A percentile compares a stretch with the other conserved stretches of the same genome.
Evolutionary conservation across 2,113 vertebrate species (phyloP).

Genomic region (Mastomys coucha): DNA sequence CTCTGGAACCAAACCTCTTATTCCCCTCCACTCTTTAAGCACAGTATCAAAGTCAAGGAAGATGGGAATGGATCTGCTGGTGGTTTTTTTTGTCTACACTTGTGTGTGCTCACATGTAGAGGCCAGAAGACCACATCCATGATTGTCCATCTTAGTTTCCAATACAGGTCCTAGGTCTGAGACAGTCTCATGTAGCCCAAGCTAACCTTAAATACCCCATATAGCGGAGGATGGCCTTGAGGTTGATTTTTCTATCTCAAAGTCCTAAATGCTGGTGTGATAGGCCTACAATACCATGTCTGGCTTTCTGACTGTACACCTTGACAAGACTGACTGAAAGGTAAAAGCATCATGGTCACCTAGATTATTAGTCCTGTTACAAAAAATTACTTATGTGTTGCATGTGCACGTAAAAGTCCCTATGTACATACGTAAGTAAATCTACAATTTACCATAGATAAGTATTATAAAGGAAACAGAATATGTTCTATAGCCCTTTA

Average conservation of each 20-base stretch:
- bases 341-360: not conserved
- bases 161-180: not conserved
- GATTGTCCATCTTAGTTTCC: not conserved
- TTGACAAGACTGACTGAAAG: constrained; percentile 23
- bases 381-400: not conserved
- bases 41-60: not conserved
- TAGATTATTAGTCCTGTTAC: constrained; percentile 8
- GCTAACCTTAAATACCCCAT: not conserved
- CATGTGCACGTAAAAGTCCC: not conserved
- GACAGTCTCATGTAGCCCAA: not conserved
- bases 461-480: not conserved
- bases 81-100: not conserved
- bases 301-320: not conserved
- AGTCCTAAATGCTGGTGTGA: not conserved
- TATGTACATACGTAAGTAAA: not conserved
- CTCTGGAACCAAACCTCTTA: not conserved
- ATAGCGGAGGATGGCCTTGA: not conserved
- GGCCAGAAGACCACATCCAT: not conserved
- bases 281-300: not conserved
- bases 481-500: not conserved
- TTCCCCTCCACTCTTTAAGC: not conserved
- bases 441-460: not conserved
- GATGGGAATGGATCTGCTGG: not conserved
- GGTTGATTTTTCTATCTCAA: not conserved
- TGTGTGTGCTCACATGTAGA: not conserved